Percentiles rank a stretch among this genome's conserved stretches.
These are phyloP conservation scores for Chunga burmeisteri DNA, from an alignment of 2,113 vertebrate genomes.

Conservation along the genomic window DNA sequence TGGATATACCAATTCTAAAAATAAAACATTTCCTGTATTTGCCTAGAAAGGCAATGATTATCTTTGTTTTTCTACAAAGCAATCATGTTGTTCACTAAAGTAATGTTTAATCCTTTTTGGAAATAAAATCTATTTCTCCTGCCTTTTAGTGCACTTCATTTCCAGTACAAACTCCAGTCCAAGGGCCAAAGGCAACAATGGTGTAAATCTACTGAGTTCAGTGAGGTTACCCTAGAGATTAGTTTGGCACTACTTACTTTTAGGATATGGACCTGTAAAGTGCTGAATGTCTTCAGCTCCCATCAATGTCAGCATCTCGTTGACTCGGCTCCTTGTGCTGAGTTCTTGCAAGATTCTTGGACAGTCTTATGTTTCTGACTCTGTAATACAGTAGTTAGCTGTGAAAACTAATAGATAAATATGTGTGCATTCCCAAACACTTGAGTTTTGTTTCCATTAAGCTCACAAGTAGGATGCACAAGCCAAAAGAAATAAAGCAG, in stretches of 20 bases:
- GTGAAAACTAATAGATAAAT: constrained; percentile 21
- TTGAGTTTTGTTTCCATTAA: constrained; percentile 18
- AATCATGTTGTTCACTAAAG: not conserved
- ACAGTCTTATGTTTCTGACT: not conserved
- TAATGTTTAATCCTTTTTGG: not conserved
- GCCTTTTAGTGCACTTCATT: not conserved
- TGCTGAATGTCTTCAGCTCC: not conserved
- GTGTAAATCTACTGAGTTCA: not conserved
- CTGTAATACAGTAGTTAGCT: not conserved
- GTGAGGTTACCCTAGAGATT: not conserved
- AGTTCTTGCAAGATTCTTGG: not conserved
- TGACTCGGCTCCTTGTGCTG: not conserved
- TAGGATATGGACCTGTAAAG: not conserved
- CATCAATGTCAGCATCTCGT: not conserved
- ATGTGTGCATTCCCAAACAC: not conserved
- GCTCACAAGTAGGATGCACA: not conserved
- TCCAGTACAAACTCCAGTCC: not conserved
- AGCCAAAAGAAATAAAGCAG: not conserved
- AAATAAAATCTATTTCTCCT: not conserved
- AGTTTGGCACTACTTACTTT: not conserved
- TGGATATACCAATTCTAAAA: not conserved
- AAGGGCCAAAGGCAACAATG: not conserved
- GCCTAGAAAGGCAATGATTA: not conserved
- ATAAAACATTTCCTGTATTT: not conserved
- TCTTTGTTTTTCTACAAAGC: not conserved